Percentiles rank a stretch among this genome's conserved stretches.
Conservation (phyloP, 1,140 invertebrate species). For the Drosophila arizonae region DNA sequence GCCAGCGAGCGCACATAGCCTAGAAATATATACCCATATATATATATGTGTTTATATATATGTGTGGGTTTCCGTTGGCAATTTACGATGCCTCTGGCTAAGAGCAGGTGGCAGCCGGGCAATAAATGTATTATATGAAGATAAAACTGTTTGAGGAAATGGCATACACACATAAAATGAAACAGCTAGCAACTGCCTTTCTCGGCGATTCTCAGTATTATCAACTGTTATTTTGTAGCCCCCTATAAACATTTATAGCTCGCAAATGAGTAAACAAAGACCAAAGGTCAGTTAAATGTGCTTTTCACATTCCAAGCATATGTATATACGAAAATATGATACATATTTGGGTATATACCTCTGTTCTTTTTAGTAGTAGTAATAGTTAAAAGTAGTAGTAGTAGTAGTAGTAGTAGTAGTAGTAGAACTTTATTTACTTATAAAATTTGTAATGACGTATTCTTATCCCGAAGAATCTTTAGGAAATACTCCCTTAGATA, state of each 20-base stretch:
- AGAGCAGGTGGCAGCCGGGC: slow-evolving; percentile 39
- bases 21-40: slow-evolving; percentile 13
- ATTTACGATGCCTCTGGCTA: slow-evolving; percentile 34
- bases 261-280: slow-evolving; percentile 22
- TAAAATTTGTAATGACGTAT: no score
- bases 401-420: no score
- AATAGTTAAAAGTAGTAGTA: no score
- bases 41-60: slow-evolving; percentile 1
- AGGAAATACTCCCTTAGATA: no score
- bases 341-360: no score
- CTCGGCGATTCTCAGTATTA: slow-evolving; percentile 17
- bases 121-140: slow-evolving; percentile 53
- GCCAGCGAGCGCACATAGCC: slow-evolving; percentile 11
- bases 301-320: no score
- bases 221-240: neutral
- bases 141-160: slow-evolving; percentile 46
- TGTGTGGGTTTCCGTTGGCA: slow-evolving; percentile 1
- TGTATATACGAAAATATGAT: no score
- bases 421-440: no score
- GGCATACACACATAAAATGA: slow-evolving; percentile 24
- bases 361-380: no score
- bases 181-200: slow-evolving; percentile 9
- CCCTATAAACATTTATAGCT: slow-evolving; percentile 9
- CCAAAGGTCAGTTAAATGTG: slow-evolving; percentile 18
- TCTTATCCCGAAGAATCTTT: no score